phyloP scores from a whole-genome alignment of 1,140 invertebrate genomes.

The Lepidostoma basale region DNA sequence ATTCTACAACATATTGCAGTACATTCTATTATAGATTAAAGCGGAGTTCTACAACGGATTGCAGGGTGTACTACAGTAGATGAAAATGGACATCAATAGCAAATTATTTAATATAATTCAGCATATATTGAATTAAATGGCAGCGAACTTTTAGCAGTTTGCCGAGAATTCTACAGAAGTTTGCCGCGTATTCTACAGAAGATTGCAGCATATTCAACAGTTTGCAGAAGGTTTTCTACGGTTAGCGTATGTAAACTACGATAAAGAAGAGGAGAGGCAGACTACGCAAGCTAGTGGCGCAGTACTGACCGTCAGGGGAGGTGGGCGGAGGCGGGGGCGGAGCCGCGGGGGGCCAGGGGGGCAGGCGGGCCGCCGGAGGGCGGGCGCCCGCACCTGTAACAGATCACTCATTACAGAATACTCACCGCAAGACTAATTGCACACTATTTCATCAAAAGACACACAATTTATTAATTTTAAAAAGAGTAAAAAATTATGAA shows the following conservation, averaged over 20 bases:
- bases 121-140: no score
- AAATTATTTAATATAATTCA: no score
- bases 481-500: not conserved
- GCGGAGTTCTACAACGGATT: no score
- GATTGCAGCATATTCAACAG: no score
- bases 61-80: no score
- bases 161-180: no score
- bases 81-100: no score
- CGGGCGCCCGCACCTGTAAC: slow-evolving; percentile 12
- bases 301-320: slow-evolving; percentile 14
- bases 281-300: not conserved
- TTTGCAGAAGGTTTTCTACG: no score
- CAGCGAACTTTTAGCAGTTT: no score
- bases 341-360: slow-evolving; percentile 1
- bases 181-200: no score
- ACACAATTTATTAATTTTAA: not conserved
- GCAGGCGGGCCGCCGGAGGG: not conserved
- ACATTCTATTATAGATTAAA: no score
- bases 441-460: not conserved
- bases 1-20: no score
- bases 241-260: not conserved
- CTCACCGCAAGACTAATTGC: not conserved
- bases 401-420: not conserved
- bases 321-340: slow-evolving; percentile 10
- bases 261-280: not conserved